Conservation (phyloP, 2,113 vertebrate species). For the Nothoprocta perdicaria region DNA sequence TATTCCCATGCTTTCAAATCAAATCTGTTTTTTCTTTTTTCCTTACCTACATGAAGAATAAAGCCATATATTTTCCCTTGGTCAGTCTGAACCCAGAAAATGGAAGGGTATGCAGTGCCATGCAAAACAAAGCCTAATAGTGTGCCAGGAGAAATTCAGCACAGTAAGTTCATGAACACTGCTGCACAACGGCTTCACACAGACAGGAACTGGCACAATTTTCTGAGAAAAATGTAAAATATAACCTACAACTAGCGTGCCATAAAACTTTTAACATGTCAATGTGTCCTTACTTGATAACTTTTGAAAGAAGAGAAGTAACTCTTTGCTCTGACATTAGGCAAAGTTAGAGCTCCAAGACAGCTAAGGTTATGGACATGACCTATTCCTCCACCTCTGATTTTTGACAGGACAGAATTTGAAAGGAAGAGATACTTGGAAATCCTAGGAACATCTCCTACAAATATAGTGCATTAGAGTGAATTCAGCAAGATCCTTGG, state of each 20-base stretch:
- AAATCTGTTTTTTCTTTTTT: background rate
- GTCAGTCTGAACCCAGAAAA: background rate
- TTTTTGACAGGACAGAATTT: background rate
- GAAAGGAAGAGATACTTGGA: background rate
- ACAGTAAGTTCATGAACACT: rapidly evolving
- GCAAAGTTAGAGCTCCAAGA: rapidly evolving
- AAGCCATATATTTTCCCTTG: background rate
- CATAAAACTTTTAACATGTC: background rate
- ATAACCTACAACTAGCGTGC: rapidly evolving
- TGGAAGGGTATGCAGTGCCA: background rate
- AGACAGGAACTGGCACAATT: background rate
- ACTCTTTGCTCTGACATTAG: background rate
- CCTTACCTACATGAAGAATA: background rate
- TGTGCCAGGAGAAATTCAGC: background rate
- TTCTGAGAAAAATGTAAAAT: background rate
- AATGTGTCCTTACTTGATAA: background rate
- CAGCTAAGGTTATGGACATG: rapidly evolving
- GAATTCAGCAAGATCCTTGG: background rate
- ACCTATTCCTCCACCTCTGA: background rate
- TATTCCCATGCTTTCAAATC: background rate
- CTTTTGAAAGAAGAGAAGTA: background rate
- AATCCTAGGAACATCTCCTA: background rate
- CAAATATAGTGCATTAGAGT: rapidly evolving
- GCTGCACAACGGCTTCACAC: rapidly evolving
- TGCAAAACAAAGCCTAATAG: background rate